These are phyloP conservation scores for Apotomis capreana DNA, from an alignment of 2,888 invertebrate species.

Conservation along the genomic window DNA sequence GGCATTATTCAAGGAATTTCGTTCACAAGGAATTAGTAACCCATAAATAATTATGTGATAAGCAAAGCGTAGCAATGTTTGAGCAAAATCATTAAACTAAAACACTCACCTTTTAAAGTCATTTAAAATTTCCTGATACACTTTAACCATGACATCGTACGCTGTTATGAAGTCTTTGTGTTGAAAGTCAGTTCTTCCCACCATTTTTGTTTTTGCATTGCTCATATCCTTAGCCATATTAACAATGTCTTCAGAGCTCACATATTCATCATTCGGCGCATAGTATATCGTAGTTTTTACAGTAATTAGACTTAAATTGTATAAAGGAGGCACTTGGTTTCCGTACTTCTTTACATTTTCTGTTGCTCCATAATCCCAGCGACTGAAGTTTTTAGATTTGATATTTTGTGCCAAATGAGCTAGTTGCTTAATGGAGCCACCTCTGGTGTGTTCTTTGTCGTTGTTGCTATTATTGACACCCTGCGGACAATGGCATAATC, in stretches of 20 bases:
- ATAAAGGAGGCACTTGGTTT: slow-evolving; percentile 38
- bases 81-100: background rate
- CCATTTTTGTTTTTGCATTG: slow-evolving; percentile 43
- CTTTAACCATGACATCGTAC: slow-evolving; percentile 44
- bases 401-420: slow-evolving; percentile 54
- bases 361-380: slow-evolving; percentile 47
- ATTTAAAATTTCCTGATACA: slow-evolving; percentile 46
- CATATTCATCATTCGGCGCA: slow-evolving; percentile 46
- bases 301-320: slow-evolving; percentile 46
- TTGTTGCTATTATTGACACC: background rate
- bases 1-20: too few species aligned
- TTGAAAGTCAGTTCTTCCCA: slow-evolving; percentile 46
- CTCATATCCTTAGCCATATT: slow-evolving; percentile 48
- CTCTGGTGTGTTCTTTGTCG: slow-evolving; percentile 34
- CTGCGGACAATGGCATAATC: background rate
- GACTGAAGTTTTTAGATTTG: slow-evolving; percentile 46
- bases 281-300: slow-evolving; percentile 48
- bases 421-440: slow-evolving; percentile 50
- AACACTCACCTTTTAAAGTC: slow-evolving; percentile 26
- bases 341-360: slow-evolving; percentile 47
- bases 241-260: slow-evolving; percentile 48
- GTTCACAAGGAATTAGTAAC: too few species aligned
- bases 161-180: slow-evolving; percentile 48
- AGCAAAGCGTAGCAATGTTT: background rate
- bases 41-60: too few species aligned